Evolutionary conservation across 2,888 invertebrate species (phyloP).

Genomic region (Drosophila monieri): DNA sequence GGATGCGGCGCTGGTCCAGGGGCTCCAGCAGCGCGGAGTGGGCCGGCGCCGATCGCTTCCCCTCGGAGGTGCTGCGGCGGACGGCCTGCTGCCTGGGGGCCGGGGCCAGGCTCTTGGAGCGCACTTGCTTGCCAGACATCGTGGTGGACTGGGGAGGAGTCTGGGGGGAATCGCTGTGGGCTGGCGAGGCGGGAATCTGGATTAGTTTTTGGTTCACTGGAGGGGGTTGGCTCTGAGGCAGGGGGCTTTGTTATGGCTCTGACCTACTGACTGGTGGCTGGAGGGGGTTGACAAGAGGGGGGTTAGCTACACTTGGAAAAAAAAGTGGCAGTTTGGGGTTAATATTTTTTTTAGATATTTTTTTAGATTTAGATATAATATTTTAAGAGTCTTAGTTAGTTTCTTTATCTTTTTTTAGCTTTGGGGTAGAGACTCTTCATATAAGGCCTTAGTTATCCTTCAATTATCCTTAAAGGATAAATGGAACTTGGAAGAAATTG

Average conservation of each 20-base stretch:
- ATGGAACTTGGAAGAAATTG: no score
- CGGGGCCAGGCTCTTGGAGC: neutral
- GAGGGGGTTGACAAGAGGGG: neutral
- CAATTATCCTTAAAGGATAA: no score
- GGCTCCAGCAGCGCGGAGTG: neutral
- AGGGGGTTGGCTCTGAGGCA: neutral
- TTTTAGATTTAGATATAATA: no score
- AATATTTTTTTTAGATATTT: neutral
- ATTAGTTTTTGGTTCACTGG: constrained; percentile 25
- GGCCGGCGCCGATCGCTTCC: neutral
- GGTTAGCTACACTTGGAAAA: neutral
- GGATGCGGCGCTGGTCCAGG: constrained; percentile 1
- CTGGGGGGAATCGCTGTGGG: neutral
- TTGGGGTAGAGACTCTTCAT: no score
- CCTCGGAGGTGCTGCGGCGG: neutral
- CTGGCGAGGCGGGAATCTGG: constrained; percentile 17
- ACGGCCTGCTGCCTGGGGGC: neutral
- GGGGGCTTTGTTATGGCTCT: constrained; percentile 61
- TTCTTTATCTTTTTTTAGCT: no score
- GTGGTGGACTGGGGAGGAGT: neutral
- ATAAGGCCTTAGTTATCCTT: no score
- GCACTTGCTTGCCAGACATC: neutral
- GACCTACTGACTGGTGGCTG: constrained; percentile 50
- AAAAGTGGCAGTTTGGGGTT: neutral
- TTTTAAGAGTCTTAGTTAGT: no score